These are phyloP conservation scores for Cosmia trapezina DNA, from an alignment of 2,888 invertebrate species.

Conservation along the genomic window DNA sequence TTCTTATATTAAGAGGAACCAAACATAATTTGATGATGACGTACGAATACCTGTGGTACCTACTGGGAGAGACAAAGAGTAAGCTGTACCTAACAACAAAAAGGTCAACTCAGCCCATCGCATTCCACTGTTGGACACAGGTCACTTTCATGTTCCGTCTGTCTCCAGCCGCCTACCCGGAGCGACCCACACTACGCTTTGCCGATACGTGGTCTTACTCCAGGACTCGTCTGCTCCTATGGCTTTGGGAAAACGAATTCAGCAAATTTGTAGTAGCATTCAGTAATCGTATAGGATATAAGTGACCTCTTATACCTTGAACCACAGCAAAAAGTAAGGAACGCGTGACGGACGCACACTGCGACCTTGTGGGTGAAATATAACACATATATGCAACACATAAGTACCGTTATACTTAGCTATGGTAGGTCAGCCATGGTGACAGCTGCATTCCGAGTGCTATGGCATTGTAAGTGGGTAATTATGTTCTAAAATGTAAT, in stretches of 20 bases:
- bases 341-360: slow-evolving; percentile 74
- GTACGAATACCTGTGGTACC: background rate
- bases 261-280: background rate
- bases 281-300: background rate
- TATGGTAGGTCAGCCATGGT: slow-evolving; percentile 40
- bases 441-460: slow-evolving; percentile 39
- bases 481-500: slow-evolving; percentile 37
- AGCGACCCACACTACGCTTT: background rate
- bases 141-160: background rate
- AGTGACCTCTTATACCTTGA: slow-evolving; percentile 51
- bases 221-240: background rate
- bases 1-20: background rate
- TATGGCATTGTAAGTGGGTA: slow-evolving; percentile 34
- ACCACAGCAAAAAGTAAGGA: slow-evolving; percentile 69
- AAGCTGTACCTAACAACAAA: background rate
- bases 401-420: slow-evolving; percentile 52
- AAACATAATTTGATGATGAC: no score
- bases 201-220: background rate
- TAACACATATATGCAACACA: slow-evolving; percentile 65
- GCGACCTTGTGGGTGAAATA: slow-evolving; percentile 74
- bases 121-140: no score
- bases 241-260: background rate
- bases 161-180: no score
- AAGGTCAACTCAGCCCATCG: background rate
- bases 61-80: no score